Base-by-base conservation (phyloP, 2,113 vertebrate genomes). In the Erpornis zantholeuca region DNA sequence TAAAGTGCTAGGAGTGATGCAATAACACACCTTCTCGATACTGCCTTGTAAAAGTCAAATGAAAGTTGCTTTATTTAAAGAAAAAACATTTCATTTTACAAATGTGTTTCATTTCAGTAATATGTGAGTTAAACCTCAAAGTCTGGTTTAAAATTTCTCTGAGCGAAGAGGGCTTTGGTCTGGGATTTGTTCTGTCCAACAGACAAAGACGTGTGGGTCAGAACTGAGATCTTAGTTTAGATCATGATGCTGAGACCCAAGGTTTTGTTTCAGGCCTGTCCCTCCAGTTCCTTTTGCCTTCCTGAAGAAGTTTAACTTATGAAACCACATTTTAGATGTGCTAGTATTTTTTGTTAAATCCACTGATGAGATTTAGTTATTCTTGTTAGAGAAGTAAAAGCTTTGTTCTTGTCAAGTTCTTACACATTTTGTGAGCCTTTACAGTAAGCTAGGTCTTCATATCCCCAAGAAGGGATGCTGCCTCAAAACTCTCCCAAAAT, bases 1-100 rank as follows among this genome's bases (percentile, higher is more conserved):
- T 94, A 81, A 86, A 49, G 52, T 82, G 72, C 76, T 93, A 71
- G 64, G 38, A 92, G 73, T 80, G 83, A 85, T 85, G 91, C 93
- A 72, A 6, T 70, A 47, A 61, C 82, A 72, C 40, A 20, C 68
- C 70, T 75, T 94, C 88, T 93, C 54, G 21, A 71, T 69, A 45
- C 21, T 69, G 56, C 45, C 57, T 88, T 76, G 44, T 60, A 68
- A 81, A 83, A 81, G 60, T 75, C 36, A 86, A 57, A 68, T 53
- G 27, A 59, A 87, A 75, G 54, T 82, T 88, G n/a, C 52, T 90
- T 78, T 73, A 12, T 75, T 63, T 78, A 79, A 93, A 88, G 60
- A 44, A 70, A 70, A 90, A 93, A 7, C 7, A 42, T 68, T 86
- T 91, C 5, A 40, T 73, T 80, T 86, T 63, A 57, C 63, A 80